A percentile compares a stretch with the other conserved stretches of the same genome.
These are phyloP conservation scores for Myxocyprinus asiaticus DNA, from an alignment of 2,113 vertebrate species.

Conservation along the genomic window DNA sequence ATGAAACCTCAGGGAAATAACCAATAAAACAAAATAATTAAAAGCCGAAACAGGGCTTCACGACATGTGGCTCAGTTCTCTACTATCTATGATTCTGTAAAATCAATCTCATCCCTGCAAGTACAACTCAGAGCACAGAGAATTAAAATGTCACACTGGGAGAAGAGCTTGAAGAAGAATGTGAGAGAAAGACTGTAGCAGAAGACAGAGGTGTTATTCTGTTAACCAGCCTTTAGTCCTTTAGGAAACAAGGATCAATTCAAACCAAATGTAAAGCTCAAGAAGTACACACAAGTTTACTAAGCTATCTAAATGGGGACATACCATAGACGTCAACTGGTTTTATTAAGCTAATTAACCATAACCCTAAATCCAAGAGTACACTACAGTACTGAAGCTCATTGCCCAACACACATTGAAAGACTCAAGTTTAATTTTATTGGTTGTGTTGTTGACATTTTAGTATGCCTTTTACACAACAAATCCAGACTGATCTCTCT, in stretches of 20 bases:
- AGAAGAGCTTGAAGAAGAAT: constrained; percentile 13
- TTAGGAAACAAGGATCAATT: constrained; percentile 24
- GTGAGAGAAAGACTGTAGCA: too few species aligned
- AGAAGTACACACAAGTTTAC: not conserved
- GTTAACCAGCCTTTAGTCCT: constrained; percentile 19
- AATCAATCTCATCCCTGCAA: constrained; percentile 19
- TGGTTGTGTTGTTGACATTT: too few species aligned
- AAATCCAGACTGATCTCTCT: too few species aligned
- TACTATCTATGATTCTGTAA: not conserved
- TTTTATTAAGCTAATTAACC: too few species aligned
- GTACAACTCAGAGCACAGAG: constrained; percentile 9
- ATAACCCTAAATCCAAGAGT: too few species aligned
- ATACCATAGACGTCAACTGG: too few species aligned
- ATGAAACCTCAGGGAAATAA: not conserved
- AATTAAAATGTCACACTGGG: constrained; percentile 37
- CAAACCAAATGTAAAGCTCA: constrained; percentile 39
- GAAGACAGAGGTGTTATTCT: not conserved
- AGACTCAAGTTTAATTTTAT: too few species aligned
- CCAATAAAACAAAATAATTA: constrained; percentile 9
- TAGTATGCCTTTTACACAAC: too few species aligned
- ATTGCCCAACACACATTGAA: too few species aligned
- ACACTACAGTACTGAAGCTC: too few species aligned
- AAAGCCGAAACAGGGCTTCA: not conserved
- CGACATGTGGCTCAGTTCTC: constrained; percentile 22
- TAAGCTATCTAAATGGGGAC: too few species aligned